Evolutionary conservation across 2,797 vertebrate species (phyloP).

Genomic region (Gobio occitaniae): DNA sequence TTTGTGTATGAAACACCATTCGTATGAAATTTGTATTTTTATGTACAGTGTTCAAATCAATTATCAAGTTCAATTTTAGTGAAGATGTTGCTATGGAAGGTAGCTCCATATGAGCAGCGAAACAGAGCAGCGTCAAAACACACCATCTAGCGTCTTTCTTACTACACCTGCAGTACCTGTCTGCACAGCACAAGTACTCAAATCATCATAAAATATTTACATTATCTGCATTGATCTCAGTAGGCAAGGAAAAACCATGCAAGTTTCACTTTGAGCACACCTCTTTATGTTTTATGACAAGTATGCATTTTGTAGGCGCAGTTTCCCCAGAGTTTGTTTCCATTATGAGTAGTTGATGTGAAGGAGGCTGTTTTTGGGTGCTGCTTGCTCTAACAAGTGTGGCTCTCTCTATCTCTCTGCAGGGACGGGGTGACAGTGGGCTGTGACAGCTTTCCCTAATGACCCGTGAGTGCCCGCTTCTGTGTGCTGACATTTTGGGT

Average conservation of each 20-base stretch:
- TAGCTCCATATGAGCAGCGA: too few relatives aligned
- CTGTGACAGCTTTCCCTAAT: constrained; percentile 75
- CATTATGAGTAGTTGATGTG: constrained; percentile 49
- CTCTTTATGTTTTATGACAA: constrained; percentile 21
- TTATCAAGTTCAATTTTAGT: too few relatives aligned
- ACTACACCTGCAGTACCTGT: not conserved
- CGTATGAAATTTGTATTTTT: not conserved
- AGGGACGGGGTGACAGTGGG: constrained; percentile 50
- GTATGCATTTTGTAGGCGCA: constrained; percentile 5
- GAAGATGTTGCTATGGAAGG: too few relatives aligned
- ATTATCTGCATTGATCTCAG: constrained; percentile 33
- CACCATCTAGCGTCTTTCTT: not conserved
- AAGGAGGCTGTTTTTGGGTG: constrained; percentile 27
- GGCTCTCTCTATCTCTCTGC: constrained; percentile 33
- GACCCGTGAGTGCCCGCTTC: constrained; percentile 74
- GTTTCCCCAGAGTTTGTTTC: constrained; percentile 48
- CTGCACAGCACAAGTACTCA: not conserved
- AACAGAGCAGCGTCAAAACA: too few relatives aligned
- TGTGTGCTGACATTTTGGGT: constrained; percentile 64
- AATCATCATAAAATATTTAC: constrained; percentile 22
- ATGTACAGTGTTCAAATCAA: not conserved
- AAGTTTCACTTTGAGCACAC: constrained; percentile 1
- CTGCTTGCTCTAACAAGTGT: constrained; percentile 47
- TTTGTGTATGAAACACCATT: not conserved
- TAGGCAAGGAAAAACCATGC: not conserved